Evolutionary conservation across 2,797 vertebrate genomes (phyloP).

Genomic region (Otolemur crassicaudatus): DNA sequence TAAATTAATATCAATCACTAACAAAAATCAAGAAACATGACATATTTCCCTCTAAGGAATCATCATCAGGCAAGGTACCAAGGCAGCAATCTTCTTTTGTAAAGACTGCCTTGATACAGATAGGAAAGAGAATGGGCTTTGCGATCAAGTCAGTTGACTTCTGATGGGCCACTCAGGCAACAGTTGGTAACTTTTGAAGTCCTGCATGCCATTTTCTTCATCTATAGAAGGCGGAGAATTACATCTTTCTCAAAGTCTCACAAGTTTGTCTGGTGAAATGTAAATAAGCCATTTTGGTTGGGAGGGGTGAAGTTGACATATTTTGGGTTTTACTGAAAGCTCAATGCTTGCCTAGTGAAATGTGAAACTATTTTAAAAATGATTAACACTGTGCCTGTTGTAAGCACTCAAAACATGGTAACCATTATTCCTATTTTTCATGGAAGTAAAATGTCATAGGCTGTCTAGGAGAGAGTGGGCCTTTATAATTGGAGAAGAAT

Average conservation of each 20-base stretch:
- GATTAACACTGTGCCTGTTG: background rate
- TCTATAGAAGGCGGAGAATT: background rate
- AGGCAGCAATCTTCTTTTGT: background rate
- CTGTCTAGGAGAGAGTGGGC: background rate
- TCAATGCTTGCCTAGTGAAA: constrained; percentile 37
- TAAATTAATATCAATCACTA: background rate
- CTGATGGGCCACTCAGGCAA: background rate
- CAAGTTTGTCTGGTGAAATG: background rate
- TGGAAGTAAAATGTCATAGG: background rate
- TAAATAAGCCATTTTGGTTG: constrained; percentile 21
- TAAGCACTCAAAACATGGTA: background rate
- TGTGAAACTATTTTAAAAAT: background rate
- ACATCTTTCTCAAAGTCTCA: background rate
- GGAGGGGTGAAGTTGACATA: background rate
- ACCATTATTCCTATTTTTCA: background rate
- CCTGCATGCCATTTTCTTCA: background rate
- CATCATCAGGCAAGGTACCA: background rate
- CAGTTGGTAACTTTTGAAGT: background rate
- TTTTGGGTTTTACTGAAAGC: background rate
- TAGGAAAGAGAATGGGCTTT: background rate
- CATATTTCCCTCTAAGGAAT: background rate
- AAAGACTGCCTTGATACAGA: background rate
- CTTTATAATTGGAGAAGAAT: background rate
- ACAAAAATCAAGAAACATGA: constrained; percentile 26
- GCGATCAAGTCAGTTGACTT: background rate